Evolutionary conservation across 2,113 vertebrate species (phyloP), one percentile per base, ranked within the genome.

Genomic region (Cyrtonyx montezumae): DNA sequence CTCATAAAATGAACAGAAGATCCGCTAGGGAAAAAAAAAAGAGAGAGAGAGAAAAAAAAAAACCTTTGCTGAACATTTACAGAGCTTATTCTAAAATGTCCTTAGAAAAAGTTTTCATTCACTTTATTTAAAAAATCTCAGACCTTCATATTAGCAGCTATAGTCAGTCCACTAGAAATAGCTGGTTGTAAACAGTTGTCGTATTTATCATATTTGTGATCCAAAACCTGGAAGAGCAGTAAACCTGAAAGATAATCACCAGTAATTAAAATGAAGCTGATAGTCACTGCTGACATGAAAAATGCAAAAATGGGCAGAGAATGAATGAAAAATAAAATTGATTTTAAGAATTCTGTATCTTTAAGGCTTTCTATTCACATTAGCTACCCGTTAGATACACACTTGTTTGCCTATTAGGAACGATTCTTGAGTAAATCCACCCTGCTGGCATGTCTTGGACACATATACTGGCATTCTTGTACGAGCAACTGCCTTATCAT

Each of bases 241-340:
- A 85, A 81, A 63, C 8, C 53, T 88, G 68, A 90, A 94, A 73
- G 83, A 90, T 80, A 91, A 20, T 66, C 51, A 46, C 45, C 59
- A 55, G 14, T 59, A 55, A 88, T 74, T 85, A 91, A 79, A 90
- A 70, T 74, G 21, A 89, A 80, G 16, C n/a, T 78, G 28, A 63
- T 93, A 74, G 45, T 80, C 51, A 56, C 43, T 91, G 32, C 19
- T 91, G 65, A 65, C 25, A 10, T 8, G 28, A 30, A 77, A 83
- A 91, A 93, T 49, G 56, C 37, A 62, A 71, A 91, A 92, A 70
- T 10, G 7, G 5, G 20, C 9, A 75, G 65, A 53, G 66, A 67
- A 45, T 0, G 0, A 83, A 67, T 84, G 45, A 70, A 91, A 84
- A 19, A 13, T 68, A 61, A 80, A 78, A 4, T 43, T 15, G 22